A percentile compares a stretch with the other conserved stretches of the same genome.
Conservation (phyloP, 2,888 invertebrate genomes). For the Hecatera dysodea region DNA sequence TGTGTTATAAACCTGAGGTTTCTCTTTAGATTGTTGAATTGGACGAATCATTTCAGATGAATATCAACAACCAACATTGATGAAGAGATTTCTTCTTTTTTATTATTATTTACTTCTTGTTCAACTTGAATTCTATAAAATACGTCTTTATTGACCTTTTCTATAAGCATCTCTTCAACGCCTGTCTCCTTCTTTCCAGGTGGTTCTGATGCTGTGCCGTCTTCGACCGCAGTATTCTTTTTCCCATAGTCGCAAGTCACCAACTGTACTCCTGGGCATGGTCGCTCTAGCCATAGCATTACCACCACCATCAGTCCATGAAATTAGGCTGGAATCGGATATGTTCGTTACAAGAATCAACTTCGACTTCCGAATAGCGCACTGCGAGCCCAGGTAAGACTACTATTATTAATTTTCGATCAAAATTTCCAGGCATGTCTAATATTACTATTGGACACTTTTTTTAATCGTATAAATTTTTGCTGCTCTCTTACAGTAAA, state of each 20-base stretch:
- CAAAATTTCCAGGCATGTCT: neutral
- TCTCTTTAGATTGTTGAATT: neutral
- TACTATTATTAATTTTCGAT: neutral
- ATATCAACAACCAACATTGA: neutral
- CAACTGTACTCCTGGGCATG: conserved; percentile 97
- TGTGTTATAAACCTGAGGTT: neutral
- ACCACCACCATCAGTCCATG: conserved; percentile 99
- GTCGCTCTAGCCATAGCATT: conserved; percentile 98
- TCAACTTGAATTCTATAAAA: neutral
- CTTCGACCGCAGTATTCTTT: conserved; percentile 98
- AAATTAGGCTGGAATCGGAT: conserved; percentile 98
- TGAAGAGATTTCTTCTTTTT: neutral
- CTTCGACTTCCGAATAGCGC: conserved; percentile 98
- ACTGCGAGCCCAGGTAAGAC: conserved; percentile 98
- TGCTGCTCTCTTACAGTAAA: neutral
- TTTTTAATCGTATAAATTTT: neutral
- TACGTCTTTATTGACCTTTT: neutral
- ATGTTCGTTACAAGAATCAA: conserved; percentile 99
- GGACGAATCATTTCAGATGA: conserved; percentile 23
- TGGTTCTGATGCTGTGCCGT: conserved; percentile 97
- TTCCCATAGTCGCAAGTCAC: conserved; percentile 96
- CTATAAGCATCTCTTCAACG: conserved; percentile 38
- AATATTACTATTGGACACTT: neutral
- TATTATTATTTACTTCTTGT: neutral
- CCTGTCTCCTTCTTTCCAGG: conserved; percentile 91